Conservation (phyloP, 2,797 vertebrate genomes). For the Martes flavigula region DNA sequence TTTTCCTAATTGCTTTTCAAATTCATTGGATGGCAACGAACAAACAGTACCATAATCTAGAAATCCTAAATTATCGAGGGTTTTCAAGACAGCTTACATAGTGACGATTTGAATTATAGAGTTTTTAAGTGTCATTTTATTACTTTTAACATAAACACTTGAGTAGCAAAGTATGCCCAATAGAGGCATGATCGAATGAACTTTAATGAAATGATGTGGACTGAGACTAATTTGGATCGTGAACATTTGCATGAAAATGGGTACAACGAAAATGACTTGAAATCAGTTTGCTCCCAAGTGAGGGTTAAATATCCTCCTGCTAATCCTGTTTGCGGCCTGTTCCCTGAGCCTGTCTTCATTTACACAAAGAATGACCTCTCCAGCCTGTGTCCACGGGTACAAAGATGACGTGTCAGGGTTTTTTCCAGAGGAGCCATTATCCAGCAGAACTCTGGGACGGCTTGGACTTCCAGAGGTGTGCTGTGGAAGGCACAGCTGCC, state of each 20-base stretch:
- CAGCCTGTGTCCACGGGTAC: not conserved
- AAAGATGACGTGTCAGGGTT: not conserved
- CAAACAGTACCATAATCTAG: conserved; percentile 1
- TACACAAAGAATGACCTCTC: conserved; percentile 34
- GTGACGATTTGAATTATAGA: conserved; percentile 55
- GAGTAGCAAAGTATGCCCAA: conserved; percentile 58
- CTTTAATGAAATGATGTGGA: conserved; percentile 63
- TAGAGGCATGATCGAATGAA: conserved; percentile 66
- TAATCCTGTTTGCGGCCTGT: conserved; percentile 28
- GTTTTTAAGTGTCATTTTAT: conserved; percentile 68
- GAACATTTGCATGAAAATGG: conserved; percentile 72
- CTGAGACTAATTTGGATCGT: conserved; percentile 72
- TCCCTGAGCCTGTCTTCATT: conserved; percentile 35
- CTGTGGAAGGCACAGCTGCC: not conserved
- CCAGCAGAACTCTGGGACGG: not conserved
- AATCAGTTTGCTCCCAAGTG: conserved; percentile 59
- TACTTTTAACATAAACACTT: conserved; percentile 70
- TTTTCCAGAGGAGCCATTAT: not conserved
- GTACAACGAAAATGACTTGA: conserved; percentile 60
- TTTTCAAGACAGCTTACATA: conserved; percentile 46
- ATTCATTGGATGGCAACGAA: not conserved
- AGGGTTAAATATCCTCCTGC: conserved; percentile 58
- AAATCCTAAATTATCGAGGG: conserved; percentile 55
- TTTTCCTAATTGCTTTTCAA: conserved; percentile 24
- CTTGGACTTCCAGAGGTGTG: not conserved